Evolutionary conservation across 1,140 invertebrate species (phyloP), one percentile per base, ranked within the genome.

Genomic region (Drosophila kurseongensis): DNA sequence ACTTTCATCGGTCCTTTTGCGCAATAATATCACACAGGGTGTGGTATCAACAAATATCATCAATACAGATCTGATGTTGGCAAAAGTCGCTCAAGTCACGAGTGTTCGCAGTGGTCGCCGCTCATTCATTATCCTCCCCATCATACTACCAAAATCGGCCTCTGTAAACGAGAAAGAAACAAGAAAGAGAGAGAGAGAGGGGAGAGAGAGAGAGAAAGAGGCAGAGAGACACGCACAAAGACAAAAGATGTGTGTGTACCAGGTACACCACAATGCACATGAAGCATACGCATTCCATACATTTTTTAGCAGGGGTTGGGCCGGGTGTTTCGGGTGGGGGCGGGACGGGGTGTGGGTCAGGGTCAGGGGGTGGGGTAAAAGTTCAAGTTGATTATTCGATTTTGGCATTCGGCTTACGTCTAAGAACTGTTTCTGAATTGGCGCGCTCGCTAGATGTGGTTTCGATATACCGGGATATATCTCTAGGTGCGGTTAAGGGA

Each of bases 121-220:
- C 60, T 82, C 81, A 61, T 63, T 84, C 68, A 85, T 82, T 90
- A 90, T 92, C 91, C 90, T 92, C 91, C 91, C 91, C 91, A 92
- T 91, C 91, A 92, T 92, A 90, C 90, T 85, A 92, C 91, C 86
- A 92, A 90, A 90, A 85, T 78, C 91, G 91, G 91, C 91, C 91
- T 92, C 91, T 92, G 91, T 91, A 91, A 92, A 92, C 73, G 81
- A 91, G 89, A 92, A 76, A 90, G 78, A 85, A 79, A 63, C 58
- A 71, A 83, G 68, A 68, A 44, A 80, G 65, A 90, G 74, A 75
- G 63, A 77, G 74, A 83, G 67, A 75, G 66, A 69, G 52, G 14
- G 68, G 63, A 60, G 62, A 83, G 59, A 84, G 59, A 81, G 68
- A 88, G 66, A 90, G 58, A 83, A 61, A 82, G 80, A 57, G 52